Conservation (phyloP, 2,888 invertebrate genomes). For the Neoitamus cyanurus region DNA sequence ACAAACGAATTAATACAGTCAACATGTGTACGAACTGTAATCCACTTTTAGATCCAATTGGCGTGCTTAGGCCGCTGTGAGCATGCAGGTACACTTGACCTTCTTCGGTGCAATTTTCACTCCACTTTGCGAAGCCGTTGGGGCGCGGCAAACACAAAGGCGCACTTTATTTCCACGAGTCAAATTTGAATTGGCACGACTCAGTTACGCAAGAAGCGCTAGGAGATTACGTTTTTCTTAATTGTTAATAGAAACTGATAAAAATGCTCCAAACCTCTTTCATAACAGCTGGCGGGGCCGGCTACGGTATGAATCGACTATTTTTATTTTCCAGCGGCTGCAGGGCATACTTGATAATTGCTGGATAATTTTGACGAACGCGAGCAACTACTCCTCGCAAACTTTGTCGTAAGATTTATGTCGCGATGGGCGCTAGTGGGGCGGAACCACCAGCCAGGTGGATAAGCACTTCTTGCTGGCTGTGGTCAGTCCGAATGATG, state of each 20-base stretch:
- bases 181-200: background rate
- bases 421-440: constrained; percentile 12
- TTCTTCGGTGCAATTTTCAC: background rate
- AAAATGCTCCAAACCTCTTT: background rate
- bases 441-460: constrained; percentile 20
- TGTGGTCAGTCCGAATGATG: background rate
- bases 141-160: background rate
- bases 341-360: background rate
- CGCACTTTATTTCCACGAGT: background rate
- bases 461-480: background rate
- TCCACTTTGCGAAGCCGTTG: background rate
- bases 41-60: too few species aligned
- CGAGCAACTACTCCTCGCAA: background rate
- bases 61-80: background rate
- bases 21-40: too few species aligned
- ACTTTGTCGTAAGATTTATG: background rate
- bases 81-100: background rate
- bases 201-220: background rate
- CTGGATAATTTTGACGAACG: background rate
- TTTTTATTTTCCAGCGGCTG: background rate
- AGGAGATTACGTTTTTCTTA: background rate
- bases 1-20: too few species aligned
- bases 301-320: background rate
- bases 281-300: background rate
- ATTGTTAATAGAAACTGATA: background rate